Base-by-base conservation (phyloP, 2,888 invertebrate genomes). In the Pycnomerus fuliginosus region DNA sequence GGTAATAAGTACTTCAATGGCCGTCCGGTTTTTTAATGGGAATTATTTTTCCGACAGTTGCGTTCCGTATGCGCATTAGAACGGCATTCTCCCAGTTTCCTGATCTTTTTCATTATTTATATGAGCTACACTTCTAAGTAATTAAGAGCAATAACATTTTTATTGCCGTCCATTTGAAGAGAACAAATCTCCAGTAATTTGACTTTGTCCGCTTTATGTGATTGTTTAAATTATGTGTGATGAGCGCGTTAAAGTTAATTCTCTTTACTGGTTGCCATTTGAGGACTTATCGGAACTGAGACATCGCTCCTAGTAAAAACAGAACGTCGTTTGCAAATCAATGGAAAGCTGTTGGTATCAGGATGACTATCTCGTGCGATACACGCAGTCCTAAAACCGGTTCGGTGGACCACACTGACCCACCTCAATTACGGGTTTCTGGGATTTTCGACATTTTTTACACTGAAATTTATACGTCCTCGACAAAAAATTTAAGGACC, bases 141-240 rank as follows among this genome's bases (percentile, higher is more conserved):
- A 65, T 65, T 65, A 65, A 62, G 62, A 58, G 65, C 54, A 61
- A 65, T 65, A 65, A 64, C 62, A 65, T 62, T 65, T 64, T 64
- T 64, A 65, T 64, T 54, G 55, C 52, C 53, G 49, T 48, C 55
- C 61, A 52, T 62, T 64, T 61, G 53, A 23, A 44, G 49, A 35
- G 39, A 34, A 45, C 50, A 50, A 44, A 44, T 44, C 44, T 44
- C 38, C 37, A 13, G 38, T 44, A 44, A 44, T 38, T 44, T 32
- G 38, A 44, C 37, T 44, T 37, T 10, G 33, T 32, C 28, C 33
- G 31, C 33, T 30, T 43, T 43, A 31, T 36, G 36, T 35, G 35
- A 42, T 35, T 35, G 42, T 34, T 42, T 42, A 42, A 42, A 42
- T 42, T 42, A 42, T 42, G 35, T 42, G 29, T 20, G 8, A 20